Conservation (phyloP, 2,113 vertebrate species). For the Pipra filicauda region DNA sequence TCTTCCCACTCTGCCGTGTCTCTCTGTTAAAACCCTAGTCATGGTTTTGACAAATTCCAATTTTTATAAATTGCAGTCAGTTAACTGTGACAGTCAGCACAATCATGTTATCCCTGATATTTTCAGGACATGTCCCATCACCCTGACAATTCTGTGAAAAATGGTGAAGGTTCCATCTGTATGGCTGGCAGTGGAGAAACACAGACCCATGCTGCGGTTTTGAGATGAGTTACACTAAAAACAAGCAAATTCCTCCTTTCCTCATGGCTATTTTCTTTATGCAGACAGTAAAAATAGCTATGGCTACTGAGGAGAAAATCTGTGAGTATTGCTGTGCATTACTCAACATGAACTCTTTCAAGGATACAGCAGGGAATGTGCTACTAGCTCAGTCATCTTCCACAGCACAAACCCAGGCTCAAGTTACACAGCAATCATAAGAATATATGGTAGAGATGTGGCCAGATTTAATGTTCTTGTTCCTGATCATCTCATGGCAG, state of each 20-base stretch:
- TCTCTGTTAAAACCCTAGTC: background rate
- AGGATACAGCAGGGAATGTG: background rate
- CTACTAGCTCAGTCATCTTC: background rate
- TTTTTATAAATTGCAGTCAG: background rate
- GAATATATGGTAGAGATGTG: background rate
- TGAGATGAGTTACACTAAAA: background rate
- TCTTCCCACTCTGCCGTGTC: background rate
- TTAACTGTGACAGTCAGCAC: background rate
- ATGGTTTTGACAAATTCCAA: background rate
- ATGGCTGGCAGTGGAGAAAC: background rate
- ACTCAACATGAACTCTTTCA: background rate
- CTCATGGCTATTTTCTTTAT: slow-evolving; percentile 29
- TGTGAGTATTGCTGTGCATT: background rate
- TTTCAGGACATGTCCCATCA: background rate
- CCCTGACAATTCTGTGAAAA: background rate
- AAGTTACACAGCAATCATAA: background rate
- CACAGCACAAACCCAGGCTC: background rate
- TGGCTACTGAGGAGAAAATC: background rate
- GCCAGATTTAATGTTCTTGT: background rate
- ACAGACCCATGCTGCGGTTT: background rate
- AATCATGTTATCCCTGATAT: background rate
- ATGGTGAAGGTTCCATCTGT: background rate
- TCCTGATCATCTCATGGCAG: background rate
- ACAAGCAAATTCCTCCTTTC: background rate
- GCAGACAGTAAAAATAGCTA: background rate